Conservation (phyloP, 2,888 invertebrate genomes). For the Rhopalosiphum nymphaeae region DNA sequence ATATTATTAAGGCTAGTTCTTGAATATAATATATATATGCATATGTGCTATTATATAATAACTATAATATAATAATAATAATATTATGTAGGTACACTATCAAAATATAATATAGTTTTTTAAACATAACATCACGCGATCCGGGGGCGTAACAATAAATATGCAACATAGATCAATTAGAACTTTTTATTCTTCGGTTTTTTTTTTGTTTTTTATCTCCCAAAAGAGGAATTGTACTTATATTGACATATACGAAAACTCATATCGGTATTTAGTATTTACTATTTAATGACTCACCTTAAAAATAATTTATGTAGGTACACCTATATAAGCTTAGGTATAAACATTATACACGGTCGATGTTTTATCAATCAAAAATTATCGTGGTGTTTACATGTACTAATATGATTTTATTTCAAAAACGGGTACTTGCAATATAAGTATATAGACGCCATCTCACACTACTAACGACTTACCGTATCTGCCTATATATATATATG, state of each 20-base stretch:
- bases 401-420: neutral
- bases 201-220: neutral
- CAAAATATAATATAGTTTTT: neutral
- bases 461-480: neutral
- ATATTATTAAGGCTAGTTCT: neutral
- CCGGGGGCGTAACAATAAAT: constrained; percentile 21
- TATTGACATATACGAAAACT: neutral
- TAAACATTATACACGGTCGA: neutral
- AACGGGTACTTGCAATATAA: neutral
- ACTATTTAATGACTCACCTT: too few species aligned
- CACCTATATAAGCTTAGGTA: neutral
- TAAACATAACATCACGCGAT: neutral
- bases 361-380: neutral
- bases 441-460: neutral
- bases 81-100: neutral
- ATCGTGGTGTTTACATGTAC: neutral
- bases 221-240: neutral
- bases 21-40: neutral
- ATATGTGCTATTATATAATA: neutral
- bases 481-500: neutral
- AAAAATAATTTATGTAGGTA: neutral
- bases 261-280: neutral
- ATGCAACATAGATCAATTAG: neutral
- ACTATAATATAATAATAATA: constrained; percentile 16
- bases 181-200: constrained; percentile 14